Evolutionary conservation across 2,797 vertebrate species (phyloP).

Genomic region (Leptatherina wallacei): DNA sequence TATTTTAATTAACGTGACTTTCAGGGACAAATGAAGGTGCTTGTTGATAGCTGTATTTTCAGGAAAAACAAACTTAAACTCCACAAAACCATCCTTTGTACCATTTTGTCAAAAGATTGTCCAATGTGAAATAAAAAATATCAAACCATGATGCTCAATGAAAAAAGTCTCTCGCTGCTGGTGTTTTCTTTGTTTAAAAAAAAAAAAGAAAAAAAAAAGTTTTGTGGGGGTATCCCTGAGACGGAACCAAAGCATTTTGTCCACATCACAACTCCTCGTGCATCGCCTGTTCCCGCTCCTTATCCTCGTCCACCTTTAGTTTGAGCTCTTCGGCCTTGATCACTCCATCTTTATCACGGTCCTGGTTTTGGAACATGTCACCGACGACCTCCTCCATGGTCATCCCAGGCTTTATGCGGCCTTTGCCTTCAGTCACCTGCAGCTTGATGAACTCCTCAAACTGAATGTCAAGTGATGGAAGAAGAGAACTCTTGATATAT

Average conservation of each 20-base stretch:
- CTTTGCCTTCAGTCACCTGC: conserved; percentile 90
- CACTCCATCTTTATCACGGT: conserved; percentile 90
- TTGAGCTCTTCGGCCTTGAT: conserved; percentile 92
- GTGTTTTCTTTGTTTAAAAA: conserved; percentile 11
- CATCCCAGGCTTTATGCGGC: conserved; percentile 89
- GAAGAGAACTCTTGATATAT: not conserved
- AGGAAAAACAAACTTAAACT: conserved; percentile 56
- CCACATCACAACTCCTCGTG: conserved; percentile 93
- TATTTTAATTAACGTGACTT: conserved; percentile 57
- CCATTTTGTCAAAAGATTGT: conserved; percentile 34
- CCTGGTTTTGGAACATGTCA: conserved; percentile 97
- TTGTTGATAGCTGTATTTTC: conserved; percentile 45
- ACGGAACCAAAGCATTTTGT: conserved; percentile 31
- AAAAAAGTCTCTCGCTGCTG: conserved; percentile 45
- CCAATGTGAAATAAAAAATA: conserved; percentile 26
- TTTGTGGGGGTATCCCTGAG: conserved; percentile 72
- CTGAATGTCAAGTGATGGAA: conserved; percentile 64
- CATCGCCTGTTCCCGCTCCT: conserved; percentile 69
- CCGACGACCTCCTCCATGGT: conserved; percentile 84
- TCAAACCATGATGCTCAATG: conserved; percentile 33
- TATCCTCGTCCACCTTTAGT: conserved; percentile 92
- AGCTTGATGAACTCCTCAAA: conserved; percentile 91
- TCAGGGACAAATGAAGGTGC: conserved; percentile 71
- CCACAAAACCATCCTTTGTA: conserved; percentile 41
- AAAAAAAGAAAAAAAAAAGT: too few species aligned